A percentile compares a stretch with the other conserved stretches of the same genome.
Conservation (phyloP, 1,140 invertebrate species). For the Dolichoris vasculosae region DNA sequence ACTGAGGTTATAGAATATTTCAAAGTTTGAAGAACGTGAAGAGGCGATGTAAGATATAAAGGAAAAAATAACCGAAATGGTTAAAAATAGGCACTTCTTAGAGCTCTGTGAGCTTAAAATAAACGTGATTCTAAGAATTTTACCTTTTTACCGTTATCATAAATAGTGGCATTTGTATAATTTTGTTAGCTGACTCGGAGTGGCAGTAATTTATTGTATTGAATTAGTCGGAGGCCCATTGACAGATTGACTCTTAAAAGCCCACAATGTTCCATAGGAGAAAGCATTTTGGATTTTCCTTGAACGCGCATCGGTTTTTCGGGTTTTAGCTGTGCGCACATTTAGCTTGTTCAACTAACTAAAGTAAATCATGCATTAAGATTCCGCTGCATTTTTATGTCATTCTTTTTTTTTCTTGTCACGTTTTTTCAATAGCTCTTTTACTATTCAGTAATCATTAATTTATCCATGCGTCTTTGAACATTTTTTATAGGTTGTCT, state of each 20-base stretch:
- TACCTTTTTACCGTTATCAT: neutral
- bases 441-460: neutral
- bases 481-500: neutral
- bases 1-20: neutral
- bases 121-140: conserved; percentile 37
- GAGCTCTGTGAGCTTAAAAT: neutral
- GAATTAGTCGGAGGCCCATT: conserved; percentile 40
- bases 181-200: conserved; percentile 6
- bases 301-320: neutral
- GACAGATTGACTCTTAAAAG: conserved; percentile 47
- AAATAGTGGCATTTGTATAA: conserved; percentile 32
- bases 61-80: neutral
- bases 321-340: neutral
- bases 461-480: neutral
- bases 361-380: conserved; percentile 34
- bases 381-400: conserved; percentile 1
- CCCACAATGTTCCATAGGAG: neutral
- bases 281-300: conserved; percentile 25
- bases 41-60: neutral
- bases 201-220: conserved; percentile 47
- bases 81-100: neutral
- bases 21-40: neutral
- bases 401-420: conserved; percentile 19
- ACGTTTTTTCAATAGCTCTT: neutral
- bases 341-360: conserved; percentile 35